Conservation (phyloP, 2,113 vertebrate genomes). For the Actenoides lindsayi region DNA sequence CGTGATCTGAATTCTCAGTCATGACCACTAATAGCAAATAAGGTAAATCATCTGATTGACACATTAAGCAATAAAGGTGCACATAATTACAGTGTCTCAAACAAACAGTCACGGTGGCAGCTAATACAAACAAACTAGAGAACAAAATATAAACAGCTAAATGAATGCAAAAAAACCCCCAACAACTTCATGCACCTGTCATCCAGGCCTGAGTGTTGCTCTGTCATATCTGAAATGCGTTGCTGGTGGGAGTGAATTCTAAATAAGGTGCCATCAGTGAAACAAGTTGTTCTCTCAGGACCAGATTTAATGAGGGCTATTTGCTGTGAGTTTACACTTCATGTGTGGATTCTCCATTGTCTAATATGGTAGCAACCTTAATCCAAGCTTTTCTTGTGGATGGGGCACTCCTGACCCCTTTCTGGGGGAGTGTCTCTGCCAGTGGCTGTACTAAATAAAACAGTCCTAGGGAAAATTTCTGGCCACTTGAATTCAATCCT, state of each 20-base stretch:
- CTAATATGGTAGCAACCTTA: background rate
- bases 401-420: background rate
- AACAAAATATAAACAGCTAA: conserved; percentile 27
- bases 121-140: conserved; percentile 1
- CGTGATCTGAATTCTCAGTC: background rate
- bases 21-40: background rate
- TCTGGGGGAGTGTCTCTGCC: background rate
- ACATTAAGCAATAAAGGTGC: background rate
- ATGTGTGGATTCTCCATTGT: background rate
- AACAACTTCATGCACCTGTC: background rate
- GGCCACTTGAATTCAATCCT: background rate
- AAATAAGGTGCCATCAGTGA: conserved; percentile 31
- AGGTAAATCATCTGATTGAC: background rate
- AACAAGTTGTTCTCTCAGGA: background rate
- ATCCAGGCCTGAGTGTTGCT: background rate
- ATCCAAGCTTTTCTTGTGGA: background rate
- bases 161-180: background rate
- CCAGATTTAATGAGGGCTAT: background rate
- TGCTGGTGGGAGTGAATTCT: conserved; percentile 22
- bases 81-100: background rate
- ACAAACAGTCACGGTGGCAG: background rate
- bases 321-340: background rate
- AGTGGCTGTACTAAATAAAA: background rate
- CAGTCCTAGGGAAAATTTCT: background rate
- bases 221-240: conserved; percentile 8